Evolutionary conservation across 1,140 invertebrate species (phyloP).

Genomic region (Meloidogyne floridensis): DNA sequence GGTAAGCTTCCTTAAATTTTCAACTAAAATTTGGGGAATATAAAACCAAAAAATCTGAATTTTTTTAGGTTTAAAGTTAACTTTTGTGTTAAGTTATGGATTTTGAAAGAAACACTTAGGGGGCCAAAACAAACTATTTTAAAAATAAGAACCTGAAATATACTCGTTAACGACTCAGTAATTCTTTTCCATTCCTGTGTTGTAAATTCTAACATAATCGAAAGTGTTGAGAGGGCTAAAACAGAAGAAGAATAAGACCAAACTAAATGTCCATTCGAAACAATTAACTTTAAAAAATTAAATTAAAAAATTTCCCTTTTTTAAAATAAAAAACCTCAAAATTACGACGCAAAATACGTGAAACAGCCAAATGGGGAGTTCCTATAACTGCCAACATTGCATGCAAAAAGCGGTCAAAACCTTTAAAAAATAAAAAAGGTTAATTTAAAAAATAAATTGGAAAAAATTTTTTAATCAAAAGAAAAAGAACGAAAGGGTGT

Average conservation of each 20-base stretch:
- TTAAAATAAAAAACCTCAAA: constrained; percentile 16
- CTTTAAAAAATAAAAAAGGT: background rate
- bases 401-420: constrained; percentile 27
- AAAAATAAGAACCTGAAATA: background rate
- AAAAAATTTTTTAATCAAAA: background rate
- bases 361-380: constrained; percentile 2
- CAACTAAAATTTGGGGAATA: too few relatives aligned
- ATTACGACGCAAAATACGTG: constrained; percentile 16
- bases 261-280: constrained; percentile 18
- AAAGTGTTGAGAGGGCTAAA: constrained; percentile 14
- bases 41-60: too few relatives aligned
- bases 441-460: background rate
- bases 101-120: too few relatives aligned
- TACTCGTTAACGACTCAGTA: background rate
- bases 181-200: background rate
- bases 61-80: too few relatives aligned
- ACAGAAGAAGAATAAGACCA: constrained; percentile 11
- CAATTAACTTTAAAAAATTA: constrained; percentile 1
- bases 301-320: background rate
- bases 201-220: constrained; percentile 22
- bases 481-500: too few relatives aligned
- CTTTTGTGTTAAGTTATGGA: too few relatives aligned
- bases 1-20: too few relatives aligned
- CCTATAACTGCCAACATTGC: constrained; percentile 24
- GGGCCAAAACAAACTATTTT: too few relatives aligned